A percentile compares a stretch with the other conserved stretches of the same genome.
Evolutionary conservation across 2,888 invertebrate species (phyloP).

Genomic region (Cabera pusaria): DNA sequence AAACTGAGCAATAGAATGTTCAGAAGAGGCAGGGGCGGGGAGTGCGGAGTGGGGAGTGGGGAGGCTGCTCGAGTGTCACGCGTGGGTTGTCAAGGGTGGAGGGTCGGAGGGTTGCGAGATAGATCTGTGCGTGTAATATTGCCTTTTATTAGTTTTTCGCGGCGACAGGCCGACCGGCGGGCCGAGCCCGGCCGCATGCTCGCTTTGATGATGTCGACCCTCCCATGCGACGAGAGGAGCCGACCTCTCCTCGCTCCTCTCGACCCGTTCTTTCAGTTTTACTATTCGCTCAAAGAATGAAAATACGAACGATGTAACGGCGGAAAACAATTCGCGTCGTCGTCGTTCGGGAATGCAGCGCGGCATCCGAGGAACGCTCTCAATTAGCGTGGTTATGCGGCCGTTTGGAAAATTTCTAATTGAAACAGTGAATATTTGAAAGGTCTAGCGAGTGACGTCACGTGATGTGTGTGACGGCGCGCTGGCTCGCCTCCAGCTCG

Average conservation of each 20-base stretch:
- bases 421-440: conserved; percentile 55
- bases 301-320: conserved; percentile 47
- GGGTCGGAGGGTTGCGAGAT: conserved; percentile 29
- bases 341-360: conserved; percentile 41
- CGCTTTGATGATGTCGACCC: conserved; percentile 50
- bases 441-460: conserved; percentile 42
- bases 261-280: conserved; percentile 36
- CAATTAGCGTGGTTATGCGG: conserved; percentile 58
- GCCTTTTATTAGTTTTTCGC: conserved; percentile 79
- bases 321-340: conserved; percentile 32
- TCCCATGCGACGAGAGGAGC: not conserved
- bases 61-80: conserved; percentile 18
- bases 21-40: conserved; percentile 5
- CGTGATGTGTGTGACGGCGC: conserved; percentile 44
- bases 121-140: conserved; percentile 64
- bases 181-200: conserved; percentile 53
- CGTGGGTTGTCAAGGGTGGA: conserved; percentile 26
- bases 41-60: conserved; percentile 17
- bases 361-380: conserved; percentile 52
- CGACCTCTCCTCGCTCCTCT: conserved; percentile 27
- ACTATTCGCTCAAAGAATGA: conserved; percentile 46
- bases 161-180: conserved; percentile 58
- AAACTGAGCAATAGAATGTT: not conserved
- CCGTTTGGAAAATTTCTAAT: conserved; percentile 60
- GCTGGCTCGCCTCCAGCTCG: conserved; percentile 41